phyloP scores from a whole-genome alignment of 2,888 invertebrate species.

The Drosophila gaucha region DNA sequence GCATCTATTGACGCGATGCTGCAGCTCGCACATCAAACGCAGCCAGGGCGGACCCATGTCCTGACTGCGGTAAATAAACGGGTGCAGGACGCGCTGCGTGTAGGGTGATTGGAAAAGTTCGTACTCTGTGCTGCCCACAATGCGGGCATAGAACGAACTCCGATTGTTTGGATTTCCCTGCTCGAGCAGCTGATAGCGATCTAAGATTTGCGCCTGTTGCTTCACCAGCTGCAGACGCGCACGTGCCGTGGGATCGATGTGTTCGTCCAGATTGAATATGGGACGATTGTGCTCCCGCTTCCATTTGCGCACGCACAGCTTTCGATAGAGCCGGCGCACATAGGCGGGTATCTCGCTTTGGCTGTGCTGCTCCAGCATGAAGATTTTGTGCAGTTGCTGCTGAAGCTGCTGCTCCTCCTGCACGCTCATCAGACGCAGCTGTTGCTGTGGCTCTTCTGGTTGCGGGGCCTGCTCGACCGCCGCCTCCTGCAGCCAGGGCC shows the following conservation, averaged over 20 bases:
- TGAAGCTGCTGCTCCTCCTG: slow-evolving; percentile 82
- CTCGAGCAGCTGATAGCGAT: slow-evolving; percentile 83
- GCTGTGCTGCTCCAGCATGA: slow-evolving; percentile 66
- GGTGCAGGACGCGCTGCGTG: slow-evolving; percentile 90
- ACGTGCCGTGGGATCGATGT: slow-evolving; percentile 48
- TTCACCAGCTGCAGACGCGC: slow-evolving; percentile 33
- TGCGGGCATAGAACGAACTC: slow-evolving; percentile 85
- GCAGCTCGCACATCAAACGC: slow-evolving; percentile 85
- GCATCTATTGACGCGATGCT: slow-evolving; percentile 82
- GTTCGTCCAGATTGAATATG: slow-evolving; percentile 87
- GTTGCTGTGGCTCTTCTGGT: slow-evolving; percentile 19
- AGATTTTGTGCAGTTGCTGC: slow-evolving; percentile 76
- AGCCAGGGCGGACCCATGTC: slow-evolving; percentile 90
- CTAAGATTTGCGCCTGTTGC: slow-evolving; percentile 74
- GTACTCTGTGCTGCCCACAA: slow-evolving; percentile 86
- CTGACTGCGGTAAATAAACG: slow-evolving; percentile 92
- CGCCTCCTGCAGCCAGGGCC: slow-evolving; percentile 85
- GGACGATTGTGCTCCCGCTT: slow-evolving; percentile 86
- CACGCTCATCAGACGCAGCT: slow-evolving; percentile 76
- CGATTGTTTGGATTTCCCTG: slow-evolving; percentile 60
- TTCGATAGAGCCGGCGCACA: slow-evolving; percentile 86
- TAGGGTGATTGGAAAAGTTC: slow-evolving; percentile 89
- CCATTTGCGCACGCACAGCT: slow-evolving; percentile 86
- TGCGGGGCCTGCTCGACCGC: slow-evolving; percentile 8
- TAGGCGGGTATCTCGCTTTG: slow-evolving; percentile 79